Base-by-base conservation (phyloP, 2,113 vertebrate genomes). In the Lycocorax pyrrhopterus region DNA sequence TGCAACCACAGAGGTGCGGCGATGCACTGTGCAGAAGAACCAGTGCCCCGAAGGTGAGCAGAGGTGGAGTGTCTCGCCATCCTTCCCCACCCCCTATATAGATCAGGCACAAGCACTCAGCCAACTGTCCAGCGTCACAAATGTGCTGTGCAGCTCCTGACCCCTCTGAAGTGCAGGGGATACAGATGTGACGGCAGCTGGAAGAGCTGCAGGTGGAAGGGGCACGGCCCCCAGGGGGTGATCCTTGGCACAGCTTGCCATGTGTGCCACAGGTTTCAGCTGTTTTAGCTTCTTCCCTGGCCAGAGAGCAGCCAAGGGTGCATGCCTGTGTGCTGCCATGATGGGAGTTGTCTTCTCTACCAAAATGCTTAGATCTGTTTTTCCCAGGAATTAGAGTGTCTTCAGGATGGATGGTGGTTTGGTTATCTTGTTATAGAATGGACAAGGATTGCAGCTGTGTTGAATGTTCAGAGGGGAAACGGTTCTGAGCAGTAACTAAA, bases 11-110 rank as follows among this genome's bases (percentile, higher is more conserved):
- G 99, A 99, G 96, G 98, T 94, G 59, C 98, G 98, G 89, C 98
- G 97, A 62, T 99, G 99, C 91, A 98, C 97, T 0, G 97, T 99
- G 93, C 96, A 95, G 95, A 99, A 98, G 97, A 98, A 10, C 35
- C 98, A 97, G 16, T 98, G 99, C 62, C 98, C 98, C 3, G 98
- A 98, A 97, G 99, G 99, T 99, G 97, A 98, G 96, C 58, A 13
- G 37, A 4, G 0, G 0, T 1, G 9, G 21, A 10, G 2, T 9
- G 5, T 17, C 43, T 44, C 8, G 0, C 41, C 32, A 12, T 7
- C 22, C n/a, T 17, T 79, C 56, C 53, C 55, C 51, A 41, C 63
- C 27, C 5, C 52, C 46, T 37, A 2, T 1, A 3, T 10, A 26
- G 59, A 22, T 27, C 71, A 75, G 85, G 37, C 63, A 73, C 15